A percentile compares a stretch with the other conserved stretches of the same genome.
These are phyloP conservation scores for Platycercus adscitus DNA, from an alignment of 2,113 vertebrate species.

Conservation along the genomic window DNA sequence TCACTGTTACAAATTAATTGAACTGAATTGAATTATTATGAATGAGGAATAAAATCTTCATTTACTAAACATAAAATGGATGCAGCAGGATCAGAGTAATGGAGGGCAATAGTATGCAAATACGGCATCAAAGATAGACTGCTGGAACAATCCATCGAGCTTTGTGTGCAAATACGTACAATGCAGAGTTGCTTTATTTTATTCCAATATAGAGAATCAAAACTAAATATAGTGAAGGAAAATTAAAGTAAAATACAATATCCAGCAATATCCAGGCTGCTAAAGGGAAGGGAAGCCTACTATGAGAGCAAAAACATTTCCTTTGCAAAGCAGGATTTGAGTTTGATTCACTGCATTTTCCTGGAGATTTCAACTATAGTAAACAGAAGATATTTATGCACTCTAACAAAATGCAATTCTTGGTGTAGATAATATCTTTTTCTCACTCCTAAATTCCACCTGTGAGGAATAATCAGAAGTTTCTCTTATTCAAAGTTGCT, in stretches of 20 bases:
- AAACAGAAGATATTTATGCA: not conserved
- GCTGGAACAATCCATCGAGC: not conserved
- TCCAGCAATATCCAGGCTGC: not conserved
- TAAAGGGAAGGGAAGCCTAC: not conserved
- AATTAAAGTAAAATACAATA: not conserved
- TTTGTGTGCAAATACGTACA: not conserved
- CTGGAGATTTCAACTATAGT: not conserved
- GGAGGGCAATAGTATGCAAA: not conserved
- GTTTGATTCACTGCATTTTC: not conserved
- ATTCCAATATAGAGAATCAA: not conserved
- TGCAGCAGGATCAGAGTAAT: not conserved
- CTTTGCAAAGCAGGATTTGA: not conserved
- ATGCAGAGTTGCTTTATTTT: not conserved
- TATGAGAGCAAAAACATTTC: not conserved
- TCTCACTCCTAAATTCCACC: not conserved
- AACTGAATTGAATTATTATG: not conserved
- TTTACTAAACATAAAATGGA: not conserved
- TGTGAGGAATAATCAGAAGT: not conserved
- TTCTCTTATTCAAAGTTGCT: not conserved
- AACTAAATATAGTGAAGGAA: not conserved
- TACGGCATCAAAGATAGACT: not conserved
- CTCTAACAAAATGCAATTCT: not conserved
- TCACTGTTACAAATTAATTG: not conserved
- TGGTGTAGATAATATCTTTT: not conserved
- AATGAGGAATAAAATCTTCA: not conserved